Evolutionary conservation across 1,140 invertebrate species (phyloP), one percentile per base, ranked within the genome.

Genomic region (Conus ventricosus): DNA sequence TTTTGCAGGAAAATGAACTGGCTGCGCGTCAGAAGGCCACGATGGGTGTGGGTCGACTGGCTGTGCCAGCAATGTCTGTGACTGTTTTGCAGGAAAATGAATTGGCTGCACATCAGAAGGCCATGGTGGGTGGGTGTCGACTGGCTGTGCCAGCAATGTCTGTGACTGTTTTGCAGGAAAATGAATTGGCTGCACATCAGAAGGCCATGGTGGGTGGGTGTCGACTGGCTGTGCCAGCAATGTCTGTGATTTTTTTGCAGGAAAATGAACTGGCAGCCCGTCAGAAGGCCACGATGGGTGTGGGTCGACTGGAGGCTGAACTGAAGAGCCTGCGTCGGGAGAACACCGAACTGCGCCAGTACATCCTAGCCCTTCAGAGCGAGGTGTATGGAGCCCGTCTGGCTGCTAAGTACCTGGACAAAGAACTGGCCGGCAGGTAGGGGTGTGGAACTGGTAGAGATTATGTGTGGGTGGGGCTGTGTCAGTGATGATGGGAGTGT

Each of bases 331-430:
- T 97, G 23, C 96, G 96, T 82, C 95, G 96, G 88, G 97, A 98
- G 94, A 98, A 97, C 93, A 96, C 96, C 4, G 96, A 97, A 39
- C 95, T 98, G 17, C 94, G 97, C 60, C 96, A 97, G 90, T 96
- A 97, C 57, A 96, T 97, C 81, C 95, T 97, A 7, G 96, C 97
- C 4, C 93, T 98, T 25, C 97, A 98, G 92, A 97, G 97, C 63
- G 97, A 98, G 95, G 96, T 98, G 0, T 98, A 97, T 94, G 97
- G 97, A 78, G 97, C 97, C 23, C 96, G 97, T 92, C 95, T 98
- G 86, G 97, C 97, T 25, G 97, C 97, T 20, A 97, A 97, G 94
- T 98, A 98, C 95, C 95, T 98, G 85, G 97, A 98, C 93, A 98
- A 98, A 94, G 97, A 98, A 94, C 93, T 98, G 57, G 97, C 97